A percentile compares a stretch with the other conserved stretches of the same genome.
Conservation (phyloP, 2,113 vertebrate species). For the Coturnix japonica region DNA sequence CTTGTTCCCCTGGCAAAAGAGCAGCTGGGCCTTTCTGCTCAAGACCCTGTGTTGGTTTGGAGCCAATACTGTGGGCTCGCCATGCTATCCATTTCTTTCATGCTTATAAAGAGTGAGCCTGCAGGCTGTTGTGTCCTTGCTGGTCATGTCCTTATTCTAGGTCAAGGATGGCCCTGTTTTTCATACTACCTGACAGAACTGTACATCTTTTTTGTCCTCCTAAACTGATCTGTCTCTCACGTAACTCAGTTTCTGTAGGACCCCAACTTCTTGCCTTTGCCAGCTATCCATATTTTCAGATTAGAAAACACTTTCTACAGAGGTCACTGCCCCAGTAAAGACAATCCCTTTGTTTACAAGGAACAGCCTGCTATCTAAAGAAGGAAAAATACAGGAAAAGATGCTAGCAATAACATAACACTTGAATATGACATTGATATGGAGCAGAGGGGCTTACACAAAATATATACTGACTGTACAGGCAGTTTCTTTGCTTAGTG, state of each 20-base stretch:
- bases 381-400: not conserved
- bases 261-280: not conserved
- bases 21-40: slow-evolving; percentile 17
- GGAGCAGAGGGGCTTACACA: not conserved
- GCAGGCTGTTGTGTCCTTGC: slow-evolving; percentile 2
- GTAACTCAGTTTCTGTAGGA: not conserved
- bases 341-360: not conserved
- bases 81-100: not conserved
- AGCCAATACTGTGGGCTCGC: not conserved
- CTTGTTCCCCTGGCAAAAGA: slow-evolving; percentile 16
- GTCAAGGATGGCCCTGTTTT: not conserved
- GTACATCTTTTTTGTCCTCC: not conserved
- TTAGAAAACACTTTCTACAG: not conserved
- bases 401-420: not conserved
- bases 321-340: not conserved
- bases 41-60: not conserved
- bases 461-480: not conserved
- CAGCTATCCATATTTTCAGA: not conserved
- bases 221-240: not conserved
- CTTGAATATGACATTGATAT: rapidly evolving
- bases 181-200: not conserved
- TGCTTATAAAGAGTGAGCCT: not conserved
- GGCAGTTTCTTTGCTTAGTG: not conserved
- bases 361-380: not conserved
- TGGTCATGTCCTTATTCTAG: not conserved